Base-by-base conservation (phyloP, 2,797 vertebrate genomes). In the Acridotheres tristis region DNA sequence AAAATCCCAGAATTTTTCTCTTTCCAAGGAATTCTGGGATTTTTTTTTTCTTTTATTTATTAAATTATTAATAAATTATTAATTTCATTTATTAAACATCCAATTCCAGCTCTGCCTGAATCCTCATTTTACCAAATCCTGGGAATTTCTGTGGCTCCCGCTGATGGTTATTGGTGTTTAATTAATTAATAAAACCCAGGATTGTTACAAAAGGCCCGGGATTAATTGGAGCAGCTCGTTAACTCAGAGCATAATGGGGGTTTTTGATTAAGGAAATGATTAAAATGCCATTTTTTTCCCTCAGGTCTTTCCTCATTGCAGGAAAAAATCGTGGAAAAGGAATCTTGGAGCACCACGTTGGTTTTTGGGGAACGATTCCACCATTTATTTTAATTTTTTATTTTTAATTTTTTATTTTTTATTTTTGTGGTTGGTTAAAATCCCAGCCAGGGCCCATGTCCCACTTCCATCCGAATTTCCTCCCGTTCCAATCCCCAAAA, bases 211-310 rank as follows among this genome's bases (percentile, higher is more conserved):
- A 95, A 82, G 13, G 8, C n/a, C 19, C 5, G 16, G 34, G 89
- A 88, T 88, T 93, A 94, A 83, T 80, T 69, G 93, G 77, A 10
- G 27, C 23, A 20, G n/a, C 75, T 87, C 34, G 13, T 87, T 85
- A 91, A 54, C 69, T 73, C 43, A 0, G 38, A 53, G 4, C 9
- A 21, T 75, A 89, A 85, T 29, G 34, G 42, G 69, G 13, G 7
- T 34, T 48, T 95, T 96, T 96, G 88, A 82, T 78, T 36, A 93
- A 91, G 72, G 66, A 58, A 51, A 50, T 93, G 83, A 88, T 94
- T 91, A 89, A 76, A 1, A 38, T 9, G 40, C 32, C 86, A 34
- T 72, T 82, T 72, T 10, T 54, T 80, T 75, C 66, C 91, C 71
- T 55, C 71, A 69, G 61, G 90, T 43, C 34, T 34, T 36, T 40